phyloP scores from a whole-genome alignment of 2,888 invertebrate species.

The Alloplasta piceator region DNA sequence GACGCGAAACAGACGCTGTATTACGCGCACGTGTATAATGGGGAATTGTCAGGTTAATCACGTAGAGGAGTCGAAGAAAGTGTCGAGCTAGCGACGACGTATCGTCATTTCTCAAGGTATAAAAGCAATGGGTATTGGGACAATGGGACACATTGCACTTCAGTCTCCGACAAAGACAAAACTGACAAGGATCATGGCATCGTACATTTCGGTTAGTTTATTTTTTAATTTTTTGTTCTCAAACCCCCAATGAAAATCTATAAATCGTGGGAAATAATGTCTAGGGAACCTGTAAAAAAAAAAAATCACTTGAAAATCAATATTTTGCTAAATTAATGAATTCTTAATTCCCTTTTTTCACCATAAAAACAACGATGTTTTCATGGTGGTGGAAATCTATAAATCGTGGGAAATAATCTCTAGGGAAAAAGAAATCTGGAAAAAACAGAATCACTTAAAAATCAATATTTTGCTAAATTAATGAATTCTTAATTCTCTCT shows the following conservation, averaged over 20 bases:
- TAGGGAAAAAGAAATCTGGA: neutral
- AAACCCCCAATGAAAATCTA: neutral
- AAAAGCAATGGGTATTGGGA: conserved; percentile 66
- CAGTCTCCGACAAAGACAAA: conserved; percentile 57
- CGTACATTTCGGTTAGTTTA: conserved; percentile 67
- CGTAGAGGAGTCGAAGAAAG: conserved; percentile 70
- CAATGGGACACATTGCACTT: conserved; percentile 60
- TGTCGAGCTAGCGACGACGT: conserved; percentile 57
- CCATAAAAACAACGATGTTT: no score
- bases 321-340: no score
- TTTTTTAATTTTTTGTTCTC: neutral
- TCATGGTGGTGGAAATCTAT: no score
- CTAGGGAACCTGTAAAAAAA: neutral
- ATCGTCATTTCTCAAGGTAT: conserved; percentile 59
- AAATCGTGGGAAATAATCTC: no score
- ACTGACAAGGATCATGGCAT: conserved; percentile 67
- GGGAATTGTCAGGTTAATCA: conserved; percentile 67
- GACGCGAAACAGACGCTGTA: conserved; percentile 24
- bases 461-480: no score
- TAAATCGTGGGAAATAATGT: conserved; percentile 1
- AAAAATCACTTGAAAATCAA: no score
- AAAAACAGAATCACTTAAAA: no score
- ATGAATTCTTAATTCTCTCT: no score
- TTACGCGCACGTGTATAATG: conserved; percentile 25
- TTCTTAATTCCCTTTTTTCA: no score